Conservation (phyloP, 2,888 invertebrate genomes). For the Caradrina kadenii region DNA sequence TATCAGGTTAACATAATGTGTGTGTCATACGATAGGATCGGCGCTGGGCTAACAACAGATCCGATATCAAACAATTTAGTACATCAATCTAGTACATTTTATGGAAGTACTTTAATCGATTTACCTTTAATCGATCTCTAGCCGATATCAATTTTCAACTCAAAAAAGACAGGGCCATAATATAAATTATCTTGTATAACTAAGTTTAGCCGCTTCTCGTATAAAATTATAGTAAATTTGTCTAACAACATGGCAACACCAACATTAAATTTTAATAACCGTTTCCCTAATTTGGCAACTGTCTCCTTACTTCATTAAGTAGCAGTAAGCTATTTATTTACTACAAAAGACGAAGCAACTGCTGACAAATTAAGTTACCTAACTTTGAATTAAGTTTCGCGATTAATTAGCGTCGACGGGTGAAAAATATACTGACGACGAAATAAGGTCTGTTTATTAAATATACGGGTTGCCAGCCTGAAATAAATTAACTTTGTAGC, state of each 20-base stretch:
- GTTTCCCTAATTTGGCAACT: slow-evolving; percentile 12
- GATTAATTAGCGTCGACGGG: slow-evolving; percentile 48
- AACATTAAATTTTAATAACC: background rate
- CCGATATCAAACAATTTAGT: background rate
- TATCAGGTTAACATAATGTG: slow-evolving; percentile 8
- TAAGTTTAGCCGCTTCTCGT: background rate
- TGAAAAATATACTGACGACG: slow-evolving; percentile 31
- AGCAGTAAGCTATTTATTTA: slow-evolving; percentile 38
- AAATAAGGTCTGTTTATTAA: slow-evolving; percentile 25
- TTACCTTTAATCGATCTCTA: too few relatives aligned
- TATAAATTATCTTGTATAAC: background rate
- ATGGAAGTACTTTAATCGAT: background rate
- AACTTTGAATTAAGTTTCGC: slow-evolving; percentile 53
- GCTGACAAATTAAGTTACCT: slow-evolving; percentile 51
- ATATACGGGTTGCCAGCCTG: background rate
- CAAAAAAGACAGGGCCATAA: background rate
- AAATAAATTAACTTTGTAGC: slow-evolving; percentile 6
- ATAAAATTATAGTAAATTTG: background rate
- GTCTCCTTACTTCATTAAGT: slow-evolving; percentile 19
- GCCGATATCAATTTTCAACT: background rate
- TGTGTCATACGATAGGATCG: slow-evolving; percentile 5
- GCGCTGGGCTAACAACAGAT: background rate
- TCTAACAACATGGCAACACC: background rate
- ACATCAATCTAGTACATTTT: background rate
- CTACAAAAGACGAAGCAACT: slow-evolving; percentile 30